These are phyloP conservation scores for Apostichopus leukothele DNA, from an alignment of 53 echinoderm and acorn worm genomes.

Conservation along the genomic window DNA sequence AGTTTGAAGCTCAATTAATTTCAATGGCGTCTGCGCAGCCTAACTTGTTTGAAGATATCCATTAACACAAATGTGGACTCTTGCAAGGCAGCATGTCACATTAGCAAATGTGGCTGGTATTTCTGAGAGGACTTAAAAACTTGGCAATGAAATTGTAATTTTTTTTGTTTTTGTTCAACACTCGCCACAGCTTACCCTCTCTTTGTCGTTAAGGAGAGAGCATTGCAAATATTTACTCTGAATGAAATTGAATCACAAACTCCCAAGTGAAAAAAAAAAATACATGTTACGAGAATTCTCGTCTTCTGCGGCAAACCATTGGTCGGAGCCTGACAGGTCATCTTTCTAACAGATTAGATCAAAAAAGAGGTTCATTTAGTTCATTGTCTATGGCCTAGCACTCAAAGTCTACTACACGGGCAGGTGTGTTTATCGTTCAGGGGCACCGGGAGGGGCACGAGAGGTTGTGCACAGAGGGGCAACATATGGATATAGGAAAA, in stretches of 20 bases:
- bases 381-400: background rate
- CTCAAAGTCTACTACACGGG: background rate
- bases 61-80: too few relatives aligned
- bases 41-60: too few relatives aligned
- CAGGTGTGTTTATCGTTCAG: background rate
- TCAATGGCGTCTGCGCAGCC: too few relatives aligned
- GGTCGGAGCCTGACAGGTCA: background rate
- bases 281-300: background rate
- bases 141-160: background rate
- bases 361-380: background rate
- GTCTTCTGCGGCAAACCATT: background rate
- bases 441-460: background rate
- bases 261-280: background rate
- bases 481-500: too few relatives aligned
- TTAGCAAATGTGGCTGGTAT: background rate
- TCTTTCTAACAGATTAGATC: background rate
- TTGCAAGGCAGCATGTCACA: background rate
- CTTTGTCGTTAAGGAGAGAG: background rate
- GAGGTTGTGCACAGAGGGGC: background rate
- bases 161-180: too few relatives aligned
- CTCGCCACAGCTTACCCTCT: background rate
- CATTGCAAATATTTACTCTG: conserved; percentile 18
- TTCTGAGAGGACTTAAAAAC: background rate
- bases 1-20: too few relatives aligned
- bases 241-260: conserved; percentile 27